These are phyloP conservation scores for Neotoxoptera formosana DNA, from an alignment of 1,140 invertebrate species.

Conservation along the genomic window DNA sequence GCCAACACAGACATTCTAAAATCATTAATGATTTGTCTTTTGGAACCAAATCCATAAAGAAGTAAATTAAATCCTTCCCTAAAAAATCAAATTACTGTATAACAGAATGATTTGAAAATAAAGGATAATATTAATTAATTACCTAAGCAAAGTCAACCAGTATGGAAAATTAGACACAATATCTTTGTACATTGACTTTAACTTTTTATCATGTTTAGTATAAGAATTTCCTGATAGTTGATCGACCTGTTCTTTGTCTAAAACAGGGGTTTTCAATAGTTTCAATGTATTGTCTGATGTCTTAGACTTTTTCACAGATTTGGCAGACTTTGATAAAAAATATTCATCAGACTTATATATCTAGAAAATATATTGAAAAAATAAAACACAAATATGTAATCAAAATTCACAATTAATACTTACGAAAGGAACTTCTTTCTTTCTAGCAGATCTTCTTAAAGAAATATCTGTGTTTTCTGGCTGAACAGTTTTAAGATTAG, in stretches of 20 bases:
- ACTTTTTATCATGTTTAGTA: not conserved
- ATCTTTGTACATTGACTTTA: not conserved
- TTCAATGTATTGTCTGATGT: conserved; percentile 53
- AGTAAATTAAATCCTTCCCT: conserved; percentile 89
- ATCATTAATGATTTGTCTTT: conserved; percentile 77
- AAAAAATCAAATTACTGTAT: conserved; percentile 59
- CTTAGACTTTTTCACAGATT: conserved; percentile 61
- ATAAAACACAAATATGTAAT: conserved; percentile 17
- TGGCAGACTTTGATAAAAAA: conserved; percentile 64
- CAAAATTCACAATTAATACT: not conserved
- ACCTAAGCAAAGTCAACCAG: conserved; percentile 34
- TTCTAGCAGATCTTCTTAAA: conserved; percentile 34
- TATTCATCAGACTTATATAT: conserved; percentile 60
- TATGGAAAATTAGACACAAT: conserved; percentile 29
- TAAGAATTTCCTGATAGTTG: conserved; percentile 9
- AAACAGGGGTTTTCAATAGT: conserved; percentile 37
- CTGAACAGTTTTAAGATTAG: not conserved
- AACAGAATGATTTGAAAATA: not conserved
- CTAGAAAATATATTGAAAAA: conserved; percentile 49
- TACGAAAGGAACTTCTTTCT: conserved; percentile 36
- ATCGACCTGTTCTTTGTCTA: conserved; percentile 29
- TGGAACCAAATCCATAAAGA: conserved; percentile 89
- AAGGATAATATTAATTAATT: not conserved
- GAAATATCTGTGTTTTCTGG: not conserved
- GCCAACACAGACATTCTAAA: conserved; percentile 76